Evolutionary conservation across 1,140 invertebrate species (phyloP), one percentile per base, ranked within the genome.

Genomic region (Temnothorax longispinosus): DNA sequence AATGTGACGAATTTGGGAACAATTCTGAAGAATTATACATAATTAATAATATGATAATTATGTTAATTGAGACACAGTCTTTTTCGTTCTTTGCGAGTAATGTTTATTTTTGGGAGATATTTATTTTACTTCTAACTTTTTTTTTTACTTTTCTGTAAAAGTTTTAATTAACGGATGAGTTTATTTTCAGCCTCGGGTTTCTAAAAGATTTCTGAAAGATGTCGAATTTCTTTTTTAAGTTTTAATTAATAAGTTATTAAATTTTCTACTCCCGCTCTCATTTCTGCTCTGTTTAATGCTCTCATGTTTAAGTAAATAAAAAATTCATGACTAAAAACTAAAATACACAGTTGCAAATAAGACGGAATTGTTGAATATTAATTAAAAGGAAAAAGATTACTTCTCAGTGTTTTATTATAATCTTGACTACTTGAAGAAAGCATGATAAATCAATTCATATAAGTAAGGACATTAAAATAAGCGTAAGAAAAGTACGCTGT

Each of bases 221-320:
- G 15, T 77, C 11, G 6, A 32, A 58, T 11, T 35, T 27, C 7
- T 32, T 47, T 47, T 50, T 13, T 32, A 27, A 44, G 8, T 77
- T 50, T 64, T 77, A 47, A 64, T 64, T 60, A 47, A 62, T 50
- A 0, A 77, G 5, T 65, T 65, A 38, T 65, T 65, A 65, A 76
- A 54, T 32, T 76, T n/a, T 7, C 27, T 47, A 3, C 7, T 77
- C 21, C n/a, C 4, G n/a, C 1, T 10, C 6, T 64, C 3, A 21
- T 78, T 78, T 64, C 27, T 21, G 75, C 58, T 64, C 75, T 78
- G 41, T 78, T 78, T 50, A 35, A 52, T 35, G 27, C 60, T 64
- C 18, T 21, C 56, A 50, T 64, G n/a, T n/a, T 64, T 78, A 62
- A 47, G 0, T 35, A 47, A 60, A 27, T 32, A 77, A 21, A 18